A percentile compares a stretch with the other conserved stretches of the same genome.
These are phyloP conservation scores for Tychaedon coryphoeus DNA, from an alignment of 2,113 vertebrate species.

Conservation along the genomic window DNA sequence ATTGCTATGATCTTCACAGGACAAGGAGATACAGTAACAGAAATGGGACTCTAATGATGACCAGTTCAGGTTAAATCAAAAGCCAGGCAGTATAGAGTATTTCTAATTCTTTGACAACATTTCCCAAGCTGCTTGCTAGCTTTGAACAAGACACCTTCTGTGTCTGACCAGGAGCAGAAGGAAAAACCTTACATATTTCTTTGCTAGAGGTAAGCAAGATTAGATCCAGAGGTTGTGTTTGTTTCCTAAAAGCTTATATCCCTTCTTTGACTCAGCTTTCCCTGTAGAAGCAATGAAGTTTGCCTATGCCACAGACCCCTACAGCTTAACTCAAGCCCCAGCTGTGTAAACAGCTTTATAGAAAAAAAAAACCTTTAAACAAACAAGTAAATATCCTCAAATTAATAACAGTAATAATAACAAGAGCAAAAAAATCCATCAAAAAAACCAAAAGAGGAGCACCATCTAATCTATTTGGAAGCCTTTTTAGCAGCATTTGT, in stretches of 20 bases:
- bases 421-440: accelerated
- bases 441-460: not conserved
- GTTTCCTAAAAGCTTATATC: not conserved
- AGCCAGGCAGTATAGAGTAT: not conserved
- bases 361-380: not conserved
- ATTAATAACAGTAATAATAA: not conserved
- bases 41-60: not conserved
- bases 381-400: not conserved
- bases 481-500: not conserved
- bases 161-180: not conserved
- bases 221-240: not conserved
- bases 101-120: not conserved
- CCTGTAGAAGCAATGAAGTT: not conserved
- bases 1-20: not conserved
- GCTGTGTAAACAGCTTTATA: not conserved
- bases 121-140: not conserved
- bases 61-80: not conserved
- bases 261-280: not conserved
- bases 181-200: not conserved
- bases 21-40: not conserved
- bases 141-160: not conserved
- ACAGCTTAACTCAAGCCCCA: not conserved
- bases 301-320: not conserved
- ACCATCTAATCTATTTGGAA: not conserved
- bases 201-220: not conserved